Evolutionary conservation across 1,140 invertebrate species (phyloP).

Genomic region (Hyposmocoma kahamanoa): DNA sequence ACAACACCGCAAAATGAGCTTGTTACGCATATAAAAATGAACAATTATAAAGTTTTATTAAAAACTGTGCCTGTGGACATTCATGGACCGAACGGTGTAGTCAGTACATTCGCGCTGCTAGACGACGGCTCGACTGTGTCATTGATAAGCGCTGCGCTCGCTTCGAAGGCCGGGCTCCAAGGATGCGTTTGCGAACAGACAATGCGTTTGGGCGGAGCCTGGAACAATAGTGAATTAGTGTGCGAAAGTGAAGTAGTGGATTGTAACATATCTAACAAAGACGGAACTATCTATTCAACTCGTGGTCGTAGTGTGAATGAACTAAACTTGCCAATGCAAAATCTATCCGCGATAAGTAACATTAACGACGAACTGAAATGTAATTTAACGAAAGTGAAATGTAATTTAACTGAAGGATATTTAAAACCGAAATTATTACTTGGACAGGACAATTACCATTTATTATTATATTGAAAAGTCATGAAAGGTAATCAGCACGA

Average conservation of each 20-base stretch:
- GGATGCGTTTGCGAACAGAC: neutral
- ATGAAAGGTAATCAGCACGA: constrained; percentile 1
- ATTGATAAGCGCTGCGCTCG: constrained; percentile 1
- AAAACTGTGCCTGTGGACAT: constrained; percentile 6
- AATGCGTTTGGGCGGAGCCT: constrained; percentile 8
- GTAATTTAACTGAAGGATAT: constrained; percentile 5
- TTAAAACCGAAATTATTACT: constrained; percentile 13
- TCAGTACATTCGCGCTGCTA: constrained; percentile 1
- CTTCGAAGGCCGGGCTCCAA: constrained; percentile 4
- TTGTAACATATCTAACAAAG: constrained; percentile 9
- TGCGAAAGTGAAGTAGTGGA: constrained; percentile 1
- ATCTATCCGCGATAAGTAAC: constrained; percentile 1
- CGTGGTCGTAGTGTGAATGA: constrained; percentile 14
- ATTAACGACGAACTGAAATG: constrained; percentile 4
- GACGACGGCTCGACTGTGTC: constrained; percentile 8
- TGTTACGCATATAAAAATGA: neutral
- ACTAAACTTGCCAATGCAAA: constrained; percentile 14
- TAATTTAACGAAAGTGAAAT: constrained; percentile 10
- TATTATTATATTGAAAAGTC: constrained; percentile 10
- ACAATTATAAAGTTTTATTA: neutral
- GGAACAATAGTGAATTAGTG: constrained; percentile 9
- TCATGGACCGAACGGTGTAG: constrained; percentile 6
- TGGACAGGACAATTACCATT: constrained; percentile 16
- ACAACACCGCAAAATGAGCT: neutral
- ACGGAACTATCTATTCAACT: constrained; percentile 8